Evolutionary conservation across 64 coral and sea anemone genomes (phyloP).

Genomic region (Catalaphyllia jardinei): DNA sequence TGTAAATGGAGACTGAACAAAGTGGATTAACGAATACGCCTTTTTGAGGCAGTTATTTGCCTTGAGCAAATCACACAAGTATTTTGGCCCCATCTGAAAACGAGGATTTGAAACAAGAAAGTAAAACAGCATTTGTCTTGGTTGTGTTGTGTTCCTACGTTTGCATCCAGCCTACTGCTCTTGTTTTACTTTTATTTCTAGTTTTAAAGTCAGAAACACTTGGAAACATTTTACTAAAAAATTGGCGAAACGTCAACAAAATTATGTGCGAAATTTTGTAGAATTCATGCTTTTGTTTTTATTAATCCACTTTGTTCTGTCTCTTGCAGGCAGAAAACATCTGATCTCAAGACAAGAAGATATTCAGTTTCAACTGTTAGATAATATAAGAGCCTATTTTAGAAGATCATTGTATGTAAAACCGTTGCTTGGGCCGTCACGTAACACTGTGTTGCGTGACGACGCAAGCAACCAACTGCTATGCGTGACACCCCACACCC

Average conservation of each 20-base stretch:
- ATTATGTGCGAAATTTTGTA: neutral
- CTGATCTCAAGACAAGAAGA: slow-evolving; percentile 57
- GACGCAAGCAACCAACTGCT: too few relatives aligned
- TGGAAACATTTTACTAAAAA: neutral
- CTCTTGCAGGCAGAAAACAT: slow-evolving; percentile 99
- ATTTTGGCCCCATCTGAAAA: neutral
- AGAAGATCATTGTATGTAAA: neutral
- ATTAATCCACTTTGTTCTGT: slow-evolving; percentile 99
- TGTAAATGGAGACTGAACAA: slow-evolving; percentile 47
- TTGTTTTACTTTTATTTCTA: neutral
- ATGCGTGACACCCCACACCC: too few relatives aligned
- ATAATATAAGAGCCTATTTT: neutral
- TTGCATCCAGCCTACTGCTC: neutral
- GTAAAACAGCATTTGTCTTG: too few relatives aligned
- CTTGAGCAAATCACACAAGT: neutral
- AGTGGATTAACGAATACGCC: slow-evolving; percentile 38
- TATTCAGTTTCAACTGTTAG: slow-evolving; percentile 4
- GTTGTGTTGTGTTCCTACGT: neutral
- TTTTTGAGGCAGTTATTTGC: too few relatives aligned
- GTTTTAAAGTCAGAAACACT: neutral
- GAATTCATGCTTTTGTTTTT: slow-evolving; percentile 12
- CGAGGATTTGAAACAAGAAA: neutral
- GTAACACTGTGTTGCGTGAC: neutral
- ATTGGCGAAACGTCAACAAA: neutral
- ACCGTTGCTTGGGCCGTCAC: neutral